Base-by-base conservation (phyloP, 2,113 vertebrate genomes). In the Chamaetylas fuelleborni region DNA sequence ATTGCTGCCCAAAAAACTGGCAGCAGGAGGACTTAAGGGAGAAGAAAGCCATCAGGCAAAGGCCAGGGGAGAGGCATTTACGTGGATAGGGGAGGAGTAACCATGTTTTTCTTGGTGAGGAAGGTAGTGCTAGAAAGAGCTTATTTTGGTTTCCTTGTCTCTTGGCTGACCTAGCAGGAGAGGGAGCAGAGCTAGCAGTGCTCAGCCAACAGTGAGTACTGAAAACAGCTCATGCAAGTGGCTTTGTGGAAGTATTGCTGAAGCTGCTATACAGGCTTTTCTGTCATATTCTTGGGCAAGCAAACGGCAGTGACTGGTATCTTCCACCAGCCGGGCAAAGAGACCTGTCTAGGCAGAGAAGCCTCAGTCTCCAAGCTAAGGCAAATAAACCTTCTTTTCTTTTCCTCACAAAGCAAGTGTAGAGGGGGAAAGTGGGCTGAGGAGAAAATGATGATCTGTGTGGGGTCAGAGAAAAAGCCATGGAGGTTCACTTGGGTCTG, bases 71-170 rank as follows among this genome's bases (percentile, higher is more conserved):
- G 64, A 73, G 31, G 19, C 17, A 25, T 69, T 84, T 19, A 8
- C 2, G 1, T 29, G 8, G 19, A 40, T 1, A 64, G 36, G 38
- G 40, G 43, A 80, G 36, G 28, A 87, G 54, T 53, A 66, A 61
- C 11, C 26, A 22, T 15, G n/a, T 40, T 67, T 69, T 43, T 69
- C 45, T 74, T n/a, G 36, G 47, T 61, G 54, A 87, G 42, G 60
- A 78, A 74, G 64, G 26, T 67, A 61, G 62, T 88, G 76, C 65
- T 91, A 62, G 50, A 80, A 86, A 72, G 50, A 48, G 19, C 19
- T 87, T 81, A 7, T 51, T 92, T 94, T 92, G 36, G 28, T 91
- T 83, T 78, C 69, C 69, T 48, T 86, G 61, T 82, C 57, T 91
- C 34, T 71, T 81, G 69, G 78, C 81, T 93, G 72, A 86, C 56